Conservation (phyloP, 2,113 vertebrate genomes). For the Polypterus senegalus region DNA sequence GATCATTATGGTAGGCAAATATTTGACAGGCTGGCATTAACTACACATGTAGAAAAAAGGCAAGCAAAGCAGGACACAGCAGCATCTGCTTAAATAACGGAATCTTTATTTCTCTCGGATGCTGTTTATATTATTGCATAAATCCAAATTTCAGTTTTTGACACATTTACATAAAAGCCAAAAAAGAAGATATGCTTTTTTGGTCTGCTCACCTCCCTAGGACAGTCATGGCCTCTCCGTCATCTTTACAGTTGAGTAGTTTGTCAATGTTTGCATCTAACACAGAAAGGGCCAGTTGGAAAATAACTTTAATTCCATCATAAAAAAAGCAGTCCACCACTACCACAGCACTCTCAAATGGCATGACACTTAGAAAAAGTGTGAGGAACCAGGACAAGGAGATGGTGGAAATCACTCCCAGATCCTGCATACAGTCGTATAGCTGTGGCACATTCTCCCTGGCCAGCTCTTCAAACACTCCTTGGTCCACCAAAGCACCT, state of each 20-base stretch:
- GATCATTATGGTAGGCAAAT: too few species aligned
- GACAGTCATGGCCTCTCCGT: constrained; percentile 96
- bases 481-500: constrained; percentile 94
- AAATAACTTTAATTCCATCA: constrained; percentile 97
- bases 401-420: constrained; percentile 94
- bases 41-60: too few species aligned
- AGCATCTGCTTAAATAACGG: too few species aligned
- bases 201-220: constrained; percentile 65
- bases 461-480: constrained; percentile 91
- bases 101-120: too few species aligned
- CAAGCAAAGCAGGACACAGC: too few species aligned
- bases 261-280: constrained; percentile 90
- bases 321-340: constrained; percentile 98
- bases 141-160: too few species aligned
- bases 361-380: constrained; percentile 94
- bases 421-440: constrained; percentile 96
- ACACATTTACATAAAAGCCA: neutral
- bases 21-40: too few species aligned
- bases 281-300: constrained; percentile 88
- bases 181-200: constrained; percentile 10
- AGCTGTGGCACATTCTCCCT: constrained; percentile 88
- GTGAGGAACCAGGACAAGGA: constrained; percentile 98
- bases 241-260: constrained; percentile 88
- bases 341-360: constrained; percentile 92
- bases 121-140: too few species aligned